These are phyloP conservation scores for Pitta sordida DNA, from an alignment of 2,113 vertebrate species.

Conservation along the genomic window DNA sequence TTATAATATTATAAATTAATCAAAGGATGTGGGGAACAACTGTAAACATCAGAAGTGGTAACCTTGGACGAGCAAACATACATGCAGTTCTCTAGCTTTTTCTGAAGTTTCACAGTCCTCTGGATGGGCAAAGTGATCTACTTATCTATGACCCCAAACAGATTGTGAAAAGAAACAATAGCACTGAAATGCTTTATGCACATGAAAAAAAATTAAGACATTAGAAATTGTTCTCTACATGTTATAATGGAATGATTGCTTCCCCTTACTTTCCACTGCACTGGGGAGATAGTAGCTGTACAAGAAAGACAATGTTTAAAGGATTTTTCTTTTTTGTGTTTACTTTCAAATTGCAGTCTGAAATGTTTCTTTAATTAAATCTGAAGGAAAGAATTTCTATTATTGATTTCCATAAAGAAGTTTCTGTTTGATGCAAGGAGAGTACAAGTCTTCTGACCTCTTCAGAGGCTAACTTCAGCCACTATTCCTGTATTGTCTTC, in stretches of 20 bases:
- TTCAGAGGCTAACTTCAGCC: not conserved
- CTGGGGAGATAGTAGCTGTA: not conserved
- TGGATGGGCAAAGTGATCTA: not conserved
- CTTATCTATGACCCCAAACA: not conserved
- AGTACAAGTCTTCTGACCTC: not conserved
- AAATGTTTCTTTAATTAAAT: slow-evolving; percentile 51
- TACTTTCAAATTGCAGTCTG: not conserved
- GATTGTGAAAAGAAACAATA: slow-evolving; percentile 9
- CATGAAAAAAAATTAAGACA: slow-evolving; percentile 7
- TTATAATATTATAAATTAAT: no score
- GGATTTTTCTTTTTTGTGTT: not conserved
- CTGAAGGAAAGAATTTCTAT: not conserved
- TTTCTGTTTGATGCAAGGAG: not conserved
- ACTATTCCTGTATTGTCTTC: not conserved
- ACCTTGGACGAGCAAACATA: not conserved
- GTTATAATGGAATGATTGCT: slow-evolving; percentile 2
- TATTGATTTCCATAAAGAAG: not conserved
- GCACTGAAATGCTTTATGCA: not conserved
- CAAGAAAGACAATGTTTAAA: not conserved
- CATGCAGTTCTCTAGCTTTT: not conserved
- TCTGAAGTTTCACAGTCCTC: not conserved
- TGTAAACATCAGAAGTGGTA: not conserved
- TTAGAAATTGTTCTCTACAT: not conserved
- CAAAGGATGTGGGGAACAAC: not conserved
- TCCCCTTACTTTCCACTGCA: not conserved